phyloP scores from a whole-genome alignment of 2,797 vertebrate species.

The Anniella stebbinsi region DNA sequence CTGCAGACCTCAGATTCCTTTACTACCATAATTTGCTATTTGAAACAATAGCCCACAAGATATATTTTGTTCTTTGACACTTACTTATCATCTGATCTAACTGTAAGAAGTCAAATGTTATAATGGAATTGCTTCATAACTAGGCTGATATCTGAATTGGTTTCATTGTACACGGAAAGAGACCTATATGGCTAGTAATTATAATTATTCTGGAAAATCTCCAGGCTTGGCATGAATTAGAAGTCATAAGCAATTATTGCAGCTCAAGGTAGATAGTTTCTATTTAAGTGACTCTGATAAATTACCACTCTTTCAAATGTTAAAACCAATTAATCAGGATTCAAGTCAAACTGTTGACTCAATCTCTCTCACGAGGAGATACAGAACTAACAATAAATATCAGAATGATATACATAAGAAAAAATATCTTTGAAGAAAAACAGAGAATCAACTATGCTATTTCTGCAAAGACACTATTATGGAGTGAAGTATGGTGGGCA shows the following conservation, averaged over 20 bases:
- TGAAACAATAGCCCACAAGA: neutral
- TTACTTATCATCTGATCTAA: neutral
- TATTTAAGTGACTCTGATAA: conserved; percentile 40
- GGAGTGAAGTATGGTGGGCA: too few relatives aligned
- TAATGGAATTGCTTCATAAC: neutral
- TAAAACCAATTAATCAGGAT: conserved; percentile 42
- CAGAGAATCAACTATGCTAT: neutral
- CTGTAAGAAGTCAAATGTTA: neutral
- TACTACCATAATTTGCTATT: neutral
- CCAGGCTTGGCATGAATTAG: neutral
- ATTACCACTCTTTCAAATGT: conserved; percentile 41
- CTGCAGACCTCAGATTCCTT: neutral
- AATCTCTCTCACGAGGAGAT: neutral
- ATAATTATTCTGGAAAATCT: conserved; percentile 1
- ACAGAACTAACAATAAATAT: conserved; percentile 2
- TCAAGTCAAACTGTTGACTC: neutral
- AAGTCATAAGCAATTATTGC: conserved; percentile 20
- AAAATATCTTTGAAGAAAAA: conserved; percentile 10
- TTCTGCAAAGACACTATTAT: neutral
- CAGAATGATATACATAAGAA: neutral
- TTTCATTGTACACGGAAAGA: neutral
- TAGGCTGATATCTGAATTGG: neutral
- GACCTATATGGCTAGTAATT: neutral
- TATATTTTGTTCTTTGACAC: neutral
- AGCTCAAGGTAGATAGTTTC: conserved; percentile 12